Conservation (phyloP, 2,888 invertebrate genomes). For the Acleris laterana region DNA sequence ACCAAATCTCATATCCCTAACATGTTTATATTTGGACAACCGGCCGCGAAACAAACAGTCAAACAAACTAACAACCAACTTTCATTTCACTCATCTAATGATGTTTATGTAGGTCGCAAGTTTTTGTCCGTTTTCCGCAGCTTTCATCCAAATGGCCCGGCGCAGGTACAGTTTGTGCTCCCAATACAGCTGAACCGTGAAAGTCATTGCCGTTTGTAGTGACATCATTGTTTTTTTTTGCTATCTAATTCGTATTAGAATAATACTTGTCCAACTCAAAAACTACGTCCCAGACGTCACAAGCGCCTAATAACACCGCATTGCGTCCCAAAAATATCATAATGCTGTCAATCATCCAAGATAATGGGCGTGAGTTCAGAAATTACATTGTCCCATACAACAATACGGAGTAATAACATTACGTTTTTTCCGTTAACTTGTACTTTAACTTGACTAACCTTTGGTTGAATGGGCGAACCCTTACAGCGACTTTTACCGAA, state of each 20-base stretch:
- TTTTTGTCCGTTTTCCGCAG: constrained; percentile 67
- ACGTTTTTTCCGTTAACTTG: constrained; percentile 38
- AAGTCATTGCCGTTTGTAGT: constrained; percentile 79
- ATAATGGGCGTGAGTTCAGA: constrained; percentile 50
- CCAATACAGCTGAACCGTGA: constrained; percentile 82
- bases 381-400: constrained; percentile 48
- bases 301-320: constrained; percentile 35
- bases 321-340: constrained; percentile 44
- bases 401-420: constrained; percentile 54
- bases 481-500: constrained; percentile 95
- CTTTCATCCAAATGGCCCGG: constrained; percentile 74
- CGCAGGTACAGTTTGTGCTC: constrained; percentile 78
- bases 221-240: constrained; percentile 80
- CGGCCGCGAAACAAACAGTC: constrained; percentile 11
- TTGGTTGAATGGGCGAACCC: constrained; percentile 95
- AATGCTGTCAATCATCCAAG: constrained; percentile 45
- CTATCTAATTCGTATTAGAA: constrained; percentile 60
- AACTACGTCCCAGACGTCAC: constrained; percentile 22
- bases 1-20: constrained; percentile 13
- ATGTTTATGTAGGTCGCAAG: constrained; percentile 56
- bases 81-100: constrained; percentile 33
- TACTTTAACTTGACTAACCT: constrained; percentile 83
- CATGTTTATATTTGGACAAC: constrained; percentile 29
- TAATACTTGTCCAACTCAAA: constrained; percentile 10
- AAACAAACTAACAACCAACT: constrained; percentile 32